Conservation (phyloP, 2,888 invertebrate species). For the Ennomos erosarius region DNA sequence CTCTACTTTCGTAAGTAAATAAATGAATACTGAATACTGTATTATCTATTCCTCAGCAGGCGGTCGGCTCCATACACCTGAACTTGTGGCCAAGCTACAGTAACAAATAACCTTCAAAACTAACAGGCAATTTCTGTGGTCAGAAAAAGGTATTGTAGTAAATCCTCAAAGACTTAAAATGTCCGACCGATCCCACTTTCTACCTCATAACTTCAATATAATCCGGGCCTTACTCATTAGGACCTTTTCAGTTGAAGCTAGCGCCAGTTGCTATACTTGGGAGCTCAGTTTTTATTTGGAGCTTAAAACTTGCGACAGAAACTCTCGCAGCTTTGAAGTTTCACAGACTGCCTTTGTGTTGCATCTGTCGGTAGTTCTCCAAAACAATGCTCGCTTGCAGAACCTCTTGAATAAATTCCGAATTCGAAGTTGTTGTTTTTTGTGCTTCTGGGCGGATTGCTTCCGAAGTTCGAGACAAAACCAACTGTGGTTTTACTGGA, state of each 20-base stretch:
- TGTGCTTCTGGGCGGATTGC: slow-evolving; percentile 14
- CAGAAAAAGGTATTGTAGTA: neutral
- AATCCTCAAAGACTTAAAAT: slow-evolving; percentile 1
- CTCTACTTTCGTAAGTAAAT: too few relatives aligned
- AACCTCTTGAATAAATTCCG: slow-evolving; percentile 26
- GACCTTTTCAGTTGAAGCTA: slow-evolving; percentile 8
- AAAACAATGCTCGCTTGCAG: slow-evolving; percentile 24
- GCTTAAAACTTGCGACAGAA: slow-evolving; percentile 18
- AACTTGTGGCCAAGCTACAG: too few relatives aligned
- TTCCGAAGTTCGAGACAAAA: slow-evolving; percentile 14
- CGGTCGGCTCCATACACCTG: too few relatives aligned
- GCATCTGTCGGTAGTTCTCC: slow-evolving; percentile 14
- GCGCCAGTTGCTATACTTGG: slow-evolving; percentile 7
- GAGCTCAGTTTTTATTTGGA: slow-evolving; percentile 16
- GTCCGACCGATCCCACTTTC: neutral
- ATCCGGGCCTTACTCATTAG: slow-evolving; percentile 12
- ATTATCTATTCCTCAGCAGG: too few relatives aligned
- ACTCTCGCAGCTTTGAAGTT: slow-evolving; percentile 5
- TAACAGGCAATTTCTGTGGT: neutral
- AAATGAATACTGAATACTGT: too few relatives aligned
- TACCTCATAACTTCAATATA: slow-evolving; percentile 12
- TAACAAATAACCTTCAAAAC: neutral
- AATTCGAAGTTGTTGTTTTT: slow-evolving; percentile 13
- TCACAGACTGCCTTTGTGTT: slow-evolving; percentile 13
- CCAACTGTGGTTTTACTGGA: neutral